Conservation (phyloP, 23 tunicate species). For the Aplidium turbinatum region DNA sequence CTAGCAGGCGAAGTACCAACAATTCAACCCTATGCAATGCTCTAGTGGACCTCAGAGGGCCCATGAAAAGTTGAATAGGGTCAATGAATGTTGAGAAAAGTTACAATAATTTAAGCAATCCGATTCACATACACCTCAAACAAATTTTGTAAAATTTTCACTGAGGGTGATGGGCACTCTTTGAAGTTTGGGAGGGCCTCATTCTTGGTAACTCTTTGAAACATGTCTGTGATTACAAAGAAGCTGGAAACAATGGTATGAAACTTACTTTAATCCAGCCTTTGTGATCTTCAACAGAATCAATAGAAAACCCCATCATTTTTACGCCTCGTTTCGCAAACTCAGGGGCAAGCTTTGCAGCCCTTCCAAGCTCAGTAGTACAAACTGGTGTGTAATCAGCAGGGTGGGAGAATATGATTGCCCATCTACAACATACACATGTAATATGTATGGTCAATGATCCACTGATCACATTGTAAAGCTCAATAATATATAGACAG, state of each 20-base stretch:
- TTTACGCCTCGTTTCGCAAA: constrained; percentile 74
- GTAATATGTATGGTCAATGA: too few relatives aligned
- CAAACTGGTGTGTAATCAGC: constrained; percentile 99
- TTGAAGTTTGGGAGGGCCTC: background rate
- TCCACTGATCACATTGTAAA: too few relatives aligned
- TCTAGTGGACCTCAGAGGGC: too few relatives aligned
- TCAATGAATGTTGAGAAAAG: background rate
- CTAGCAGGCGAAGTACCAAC: too few relatives aligned
- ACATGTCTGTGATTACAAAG: background rate
- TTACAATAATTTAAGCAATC: background rate
- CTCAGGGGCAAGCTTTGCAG: constrained; percentile 74
- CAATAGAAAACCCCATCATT: constrained; percentile 92
- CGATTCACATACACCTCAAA: background rate
- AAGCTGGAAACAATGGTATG: background rate
- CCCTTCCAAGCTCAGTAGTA: constrained; percentile 97
- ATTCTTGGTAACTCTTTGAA: too few relatives aligned
- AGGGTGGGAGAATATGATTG: constrained; percentile 96
- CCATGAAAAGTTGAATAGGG: too few relatives aligned
- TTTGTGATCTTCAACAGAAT: constrained; percentile 63
- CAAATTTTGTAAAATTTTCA: too few relatives aligned
- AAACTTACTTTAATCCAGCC: constrained; percentile 88
- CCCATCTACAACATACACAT: constrained; percentile 66
- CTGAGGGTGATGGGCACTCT: background rate
- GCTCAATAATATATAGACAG: background rate
- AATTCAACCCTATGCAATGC: too few relatives aligned